phyloP scores from a whole-genome alignment of 1,140 invertebrate genomes.

The Periplaneta americana region DNA sequence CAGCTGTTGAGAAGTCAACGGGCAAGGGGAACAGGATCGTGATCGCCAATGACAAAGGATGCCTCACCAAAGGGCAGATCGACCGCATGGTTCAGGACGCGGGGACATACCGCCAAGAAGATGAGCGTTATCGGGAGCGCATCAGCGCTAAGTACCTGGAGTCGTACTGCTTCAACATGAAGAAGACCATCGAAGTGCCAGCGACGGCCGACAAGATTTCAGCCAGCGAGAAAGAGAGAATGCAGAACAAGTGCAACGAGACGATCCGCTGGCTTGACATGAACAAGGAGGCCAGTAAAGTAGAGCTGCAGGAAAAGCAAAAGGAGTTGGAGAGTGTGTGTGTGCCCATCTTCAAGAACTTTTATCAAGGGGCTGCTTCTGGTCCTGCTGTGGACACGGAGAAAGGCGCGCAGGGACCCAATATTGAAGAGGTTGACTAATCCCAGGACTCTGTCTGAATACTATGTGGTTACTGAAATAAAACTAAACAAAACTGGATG shows the following conservation, averaged over 20 bases:
- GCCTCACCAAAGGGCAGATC: constrained; percentile 44
- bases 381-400: constrained; percentile 59
- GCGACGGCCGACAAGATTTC: constrained; percentile 51
- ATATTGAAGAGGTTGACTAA: constrained; percentile 95
- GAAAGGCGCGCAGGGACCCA: constrained; percentile 62
- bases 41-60: constrained; percentile 91
- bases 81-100: constrained; percentile 81
- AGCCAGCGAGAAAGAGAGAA: constrained; percentile 51
- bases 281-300: constrained; percentile 31
- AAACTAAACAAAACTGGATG: too few relatives aligned
- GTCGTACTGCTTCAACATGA: constrained; percentile 69
- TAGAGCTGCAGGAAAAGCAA: neutral
- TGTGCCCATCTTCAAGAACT: neutral
- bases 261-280: constrained; percentile 52
- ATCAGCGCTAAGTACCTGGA: constrained; percentile 76
- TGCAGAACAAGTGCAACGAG: constrained; percentile 49
- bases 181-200: constrained; percentile 30
- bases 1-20: constrained; percentile 70
- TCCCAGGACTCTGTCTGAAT: too few relatives aligned
- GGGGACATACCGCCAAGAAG: constrained; percentile 62
- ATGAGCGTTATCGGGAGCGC: constrained; percentile 56
- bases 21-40: constrained; percentile 72
- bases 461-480: too few relatives aligned
- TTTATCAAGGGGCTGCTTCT: neutral
- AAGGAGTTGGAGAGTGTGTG: constrained; percentile 38